These are phyloP conservation scores for Distichodus sexfasciatus DNA, from an alignment of 2,797 vertebrate genomes.

Conservation along the genomic window DNA sequence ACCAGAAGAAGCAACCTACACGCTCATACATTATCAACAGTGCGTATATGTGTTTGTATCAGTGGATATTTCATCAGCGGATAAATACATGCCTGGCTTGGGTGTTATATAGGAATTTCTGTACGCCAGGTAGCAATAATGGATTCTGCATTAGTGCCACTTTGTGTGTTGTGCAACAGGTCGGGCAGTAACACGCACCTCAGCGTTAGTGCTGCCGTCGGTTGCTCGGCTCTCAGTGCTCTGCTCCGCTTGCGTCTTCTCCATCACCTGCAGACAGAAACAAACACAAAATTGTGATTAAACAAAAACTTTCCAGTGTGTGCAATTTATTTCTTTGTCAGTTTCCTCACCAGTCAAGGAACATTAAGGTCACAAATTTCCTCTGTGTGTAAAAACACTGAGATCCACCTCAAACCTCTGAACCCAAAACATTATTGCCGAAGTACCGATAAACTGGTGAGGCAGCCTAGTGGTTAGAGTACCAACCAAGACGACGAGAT, in stretches of 20 bases:
- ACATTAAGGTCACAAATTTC: too few relatives aligned
- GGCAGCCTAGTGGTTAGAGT: too few relatives aligned
- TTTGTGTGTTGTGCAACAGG: background rate
- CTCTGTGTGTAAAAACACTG: too few relatives aligned
- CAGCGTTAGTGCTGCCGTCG: constrained; percentile 47
- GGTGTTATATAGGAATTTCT: too few relatives aligned
- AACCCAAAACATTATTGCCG: too few relatives aligned
- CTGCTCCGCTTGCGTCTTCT: constrained; percentile 59
- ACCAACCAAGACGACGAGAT: too few relatives aligned
- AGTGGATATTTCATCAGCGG: background rate
- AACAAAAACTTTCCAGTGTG: background rate
- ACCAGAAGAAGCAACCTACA: background rate
- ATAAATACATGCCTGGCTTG: too few relatives aligned
- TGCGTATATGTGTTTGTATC: background rate
- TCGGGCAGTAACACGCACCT: constrained; percentile 58
- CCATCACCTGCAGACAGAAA: constrained; percentile 57
- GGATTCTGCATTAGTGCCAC: background rate
- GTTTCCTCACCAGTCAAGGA: too few relatives aligned
- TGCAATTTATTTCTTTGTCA: too few relatives aligned
- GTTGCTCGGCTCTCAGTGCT: constrained; percentile 53
- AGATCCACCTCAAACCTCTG: too few relatives aligned
- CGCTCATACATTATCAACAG: background rate
- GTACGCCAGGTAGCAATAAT: background rate
- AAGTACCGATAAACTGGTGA: too few relatives aligned
- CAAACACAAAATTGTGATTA: background rate